Evolutionary conservation across 2,888 invertebrate genomes (phyloP), one percentile per base, ranked within the genome.

Genomic region (Chrysomela aeneicollis): DNA sequence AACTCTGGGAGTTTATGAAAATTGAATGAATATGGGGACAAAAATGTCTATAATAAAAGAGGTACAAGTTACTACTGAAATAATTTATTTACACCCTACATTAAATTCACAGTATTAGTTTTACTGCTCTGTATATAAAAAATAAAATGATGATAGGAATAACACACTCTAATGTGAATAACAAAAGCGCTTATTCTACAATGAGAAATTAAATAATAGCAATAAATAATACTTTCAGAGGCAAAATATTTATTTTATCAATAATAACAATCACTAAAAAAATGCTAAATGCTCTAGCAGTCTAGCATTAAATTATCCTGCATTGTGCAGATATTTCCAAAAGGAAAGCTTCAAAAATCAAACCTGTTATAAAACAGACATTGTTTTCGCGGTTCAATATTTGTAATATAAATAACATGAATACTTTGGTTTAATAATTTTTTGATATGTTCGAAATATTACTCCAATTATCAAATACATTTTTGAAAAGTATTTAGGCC

Each of bases 41-140:
- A n/a, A n/a, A 26, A 26, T 26, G 26, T 26, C 26, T 26, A 26
- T 6, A 42, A 42, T 42, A 59, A 59, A 59, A 47, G 49, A 60
- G 9, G 26, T 26, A 26, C 6, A 5, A 6, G 42, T 32, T n/a
- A 18, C 67, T 72, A 73, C 67, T 72, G 65, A 72, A 73, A 73
- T 73, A 71, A 71, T 73, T 62, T 73, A 73, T 73, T 73, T 72
- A 72, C 72, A 73, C 42, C 68, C 66, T 68, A 70, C 63, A 66
- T 63, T 52, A 66, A 66, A 57, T 64, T 70, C 63, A 68, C 68
- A 68, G 68, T 66, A 61, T 59, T 63, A 59, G 30, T 63, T 63
- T 66, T 66, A 55, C 53, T 54, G 64, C 53, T 61, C 61, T 66
- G 61, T 68, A 67, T 67, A 66, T 63, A 66, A 66, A 70, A 64